These are phyloP conservation scores for Drosophila parabipectinata DNA, from an alignment of 1,140 invertebrate species.

Conservation along the genomic window DNA sequence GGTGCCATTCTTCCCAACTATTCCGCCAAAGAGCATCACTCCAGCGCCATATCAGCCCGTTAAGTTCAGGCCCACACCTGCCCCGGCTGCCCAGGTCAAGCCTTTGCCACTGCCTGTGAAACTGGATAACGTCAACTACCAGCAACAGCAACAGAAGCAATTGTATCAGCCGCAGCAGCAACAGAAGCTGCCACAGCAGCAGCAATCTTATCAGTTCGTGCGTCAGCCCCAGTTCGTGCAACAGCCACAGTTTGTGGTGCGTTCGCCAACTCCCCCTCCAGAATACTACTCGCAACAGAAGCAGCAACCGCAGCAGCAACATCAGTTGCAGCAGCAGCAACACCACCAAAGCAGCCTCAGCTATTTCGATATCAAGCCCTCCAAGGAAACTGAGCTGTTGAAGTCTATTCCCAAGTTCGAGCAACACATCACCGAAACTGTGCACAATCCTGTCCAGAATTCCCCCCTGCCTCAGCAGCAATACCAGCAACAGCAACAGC, in stretches of 20 bases:
- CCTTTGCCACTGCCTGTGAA: slow-evolving; percentile 67
- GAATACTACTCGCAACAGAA: slow-evolving; percentile 64
- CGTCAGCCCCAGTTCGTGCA: slow-evolving; percentile 61
- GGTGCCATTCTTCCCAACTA: slow-evolving; percentile 84
- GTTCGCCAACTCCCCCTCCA: slow-evolving; percentile 77
- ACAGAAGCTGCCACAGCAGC: slow-evolving; percentile 67
- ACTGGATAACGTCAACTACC: slow-evolving; percentile 66
- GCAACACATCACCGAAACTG: slow-evolving; percentile 88
- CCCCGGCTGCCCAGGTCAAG: slow-evolving; percentile 70
- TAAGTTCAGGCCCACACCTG: slow-evolving; percentile 76
- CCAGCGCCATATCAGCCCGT: slow-evolving; percentile 82
- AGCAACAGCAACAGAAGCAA: slow-evolving; percentile 56
- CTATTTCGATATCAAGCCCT: slow-evolving; percentile 76
- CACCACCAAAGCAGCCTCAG: slow-evolving; percentile 54
- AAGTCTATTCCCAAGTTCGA: slow-evolving; percentile 90
- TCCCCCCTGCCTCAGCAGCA: slow-evolving; percentile 17
- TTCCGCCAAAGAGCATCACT: slow-evolving; percentile 77
- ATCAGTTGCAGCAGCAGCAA: slow-evolving; percentile 13
- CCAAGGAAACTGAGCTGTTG: slow-evolving; percentile 87
- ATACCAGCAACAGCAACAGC: slow-evolving; percentile 20
- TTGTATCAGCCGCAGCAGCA: slow-evolving; percentile 67
- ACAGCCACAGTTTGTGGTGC: slow-evolving; percentile 62
- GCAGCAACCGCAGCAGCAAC: slow-evolving; percentile 55
- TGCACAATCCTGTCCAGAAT: slow-evolving; percentile 52
- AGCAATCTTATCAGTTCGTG: slow-evolving; percentile 82